Conservation (phyloP, 2,888 invertebrate genomes). For the Lepidocyrtinus sp. region DNA sequence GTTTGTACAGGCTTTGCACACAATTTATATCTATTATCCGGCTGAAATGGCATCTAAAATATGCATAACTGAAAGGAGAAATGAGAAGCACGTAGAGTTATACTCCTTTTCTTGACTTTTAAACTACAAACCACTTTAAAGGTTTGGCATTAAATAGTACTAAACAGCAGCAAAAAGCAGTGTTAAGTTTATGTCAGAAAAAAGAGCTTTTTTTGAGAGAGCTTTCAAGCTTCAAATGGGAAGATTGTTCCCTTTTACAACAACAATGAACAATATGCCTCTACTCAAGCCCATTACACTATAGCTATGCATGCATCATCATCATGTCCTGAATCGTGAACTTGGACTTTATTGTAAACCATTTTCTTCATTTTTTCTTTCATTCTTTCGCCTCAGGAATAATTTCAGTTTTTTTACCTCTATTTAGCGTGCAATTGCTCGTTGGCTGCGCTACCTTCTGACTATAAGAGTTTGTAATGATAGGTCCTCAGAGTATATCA, state of each 20-base stretch:
- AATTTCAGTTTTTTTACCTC: not conserved
- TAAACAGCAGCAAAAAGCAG: conserved; percentile 6
- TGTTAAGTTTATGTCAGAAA: not conserved
- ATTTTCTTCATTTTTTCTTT: not conserved
- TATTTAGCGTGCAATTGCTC: not conserved
- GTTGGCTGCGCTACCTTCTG: not conserved
- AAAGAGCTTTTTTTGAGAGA: conserved; percentile 8
- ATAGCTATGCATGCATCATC: not conserved
- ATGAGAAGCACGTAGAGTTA: not conserved
- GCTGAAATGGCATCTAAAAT: not conserved
- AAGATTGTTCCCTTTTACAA: not conserved
- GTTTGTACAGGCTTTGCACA: not conserved
- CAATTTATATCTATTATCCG: conserved; percentile 12
- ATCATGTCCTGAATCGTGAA: not conserved
- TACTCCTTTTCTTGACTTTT: conserved; percentile 11
- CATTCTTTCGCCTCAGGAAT: not conserved
- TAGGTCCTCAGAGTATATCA: conserved; percentile 46
- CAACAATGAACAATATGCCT: conserved; percentile 8
- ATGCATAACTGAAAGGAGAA: not conserved
- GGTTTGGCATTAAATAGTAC: conserved; percentile 8
- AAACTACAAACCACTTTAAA: conserved; percentile 9
- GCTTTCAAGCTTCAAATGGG: not conserved
- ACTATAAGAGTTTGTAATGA: too few species aligned
- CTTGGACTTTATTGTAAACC: not conserved
- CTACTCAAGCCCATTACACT: not conserved